Evolutionary conservation across 1,140 invertebrate genomes (phyloP).

Genomic region (Drosophila pruinosa): DNA sequence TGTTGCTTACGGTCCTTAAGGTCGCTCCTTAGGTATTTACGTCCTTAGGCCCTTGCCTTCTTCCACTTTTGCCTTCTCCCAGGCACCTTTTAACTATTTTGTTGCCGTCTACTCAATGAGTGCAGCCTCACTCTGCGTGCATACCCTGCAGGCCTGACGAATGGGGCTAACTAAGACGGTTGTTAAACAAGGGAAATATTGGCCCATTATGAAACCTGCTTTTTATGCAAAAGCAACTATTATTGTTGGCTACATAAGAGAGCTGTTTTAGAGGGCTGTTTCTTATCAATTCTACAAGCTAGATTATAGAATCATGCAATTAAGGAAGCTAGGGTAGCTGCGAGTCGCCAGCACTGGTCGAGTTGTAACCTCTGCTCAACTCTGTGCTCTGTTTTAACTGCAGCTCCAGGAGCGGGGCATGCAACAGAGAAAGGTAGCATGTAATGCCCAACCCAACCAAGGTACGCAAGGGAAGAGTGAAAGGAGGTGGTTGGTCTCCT

Average conservation of each 20-base stretch:
- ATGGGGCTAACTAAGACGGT: too few relatives aligned
- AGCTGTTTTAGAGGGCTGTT: too few relatives aligned
- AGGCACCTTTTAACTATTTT: background rate
- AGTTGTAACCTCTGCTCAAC: background rate
- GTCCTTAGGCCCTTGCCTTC: slow-evolving; percentile 1
- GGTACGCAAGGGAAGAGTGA: background rate
- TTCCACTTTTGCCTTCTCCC: background rate
- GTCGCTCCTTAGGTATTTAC: slow-evolving; percentile 28
- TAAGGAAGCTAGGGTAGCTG: background rate
- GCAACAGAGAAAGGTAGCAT: too few relatives aligned
- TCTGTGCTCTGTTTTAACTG: background rate
- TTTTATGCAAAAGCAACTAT: too few relatives aligned
- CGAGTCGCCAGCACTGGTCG: background rate
- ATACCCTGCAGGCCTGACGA: too few relatives aligned
- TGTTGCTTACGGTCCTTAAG: slow-evolving; percentile 48
- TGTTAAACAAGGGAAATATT: too few relatives aligned
- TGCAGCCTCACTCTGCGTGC: background rate
- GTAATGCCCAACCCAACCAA: too few relatives aligned
- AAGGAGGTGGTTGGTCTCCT: background rate
- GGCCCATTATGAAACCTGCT: too few relatives aligned
- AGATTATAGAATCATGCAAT: too few relatives aligned
- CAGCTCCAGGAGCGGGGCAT: background rate
- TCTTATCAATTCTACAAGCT: too few relatives aligned
- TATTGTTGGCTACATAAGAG: too few relatives aligned
- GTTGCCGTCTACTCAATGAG: background rate